Conservation (phyloP, 2,797 vertebrate species). For the Platalea minor region DNA sequence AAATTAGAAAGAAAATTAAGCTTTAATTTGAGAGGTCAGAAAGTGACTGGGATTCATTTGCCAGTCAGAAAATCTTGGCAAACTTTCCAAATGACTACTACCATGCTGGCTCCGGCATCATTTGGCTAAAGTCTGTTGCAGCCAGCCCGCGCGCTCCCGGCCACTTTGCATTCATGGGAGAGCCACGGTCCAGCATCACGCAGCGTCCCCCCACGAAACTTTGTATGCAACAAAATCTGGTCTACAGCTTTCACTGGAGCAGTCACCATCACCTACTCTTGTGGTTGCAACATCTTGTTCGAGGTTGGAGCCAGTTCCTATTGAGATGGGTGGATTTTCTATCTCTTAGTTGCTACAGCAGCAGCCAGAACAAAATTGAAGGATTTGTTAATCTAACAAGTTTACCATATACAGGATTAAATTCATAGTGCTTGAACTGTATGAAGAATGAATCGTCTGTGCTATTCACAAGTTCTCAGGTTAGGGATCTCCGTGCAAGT, state of each 20-base stretch:
- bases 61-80: not conserved
- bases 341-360: not conserved
- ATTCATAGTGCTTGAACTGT: not conserved
- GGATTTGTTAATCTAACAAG: not conserved
- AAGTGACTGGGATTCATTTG: not conserved
- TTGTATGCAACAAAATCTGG: not conserved
- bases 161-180: not conserved
- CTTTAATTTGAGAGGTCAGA: not conserved
- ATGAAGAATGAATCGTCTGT: not conserved
- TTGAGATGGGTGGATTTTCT: not conserved
- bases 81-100: not conserved
- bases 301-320: not conserved
- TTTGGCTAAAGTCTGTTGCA: not conserved
- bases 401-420: not conserved
- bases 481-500: not conserved
- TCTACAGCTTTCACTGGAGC: not conserved
- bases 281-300: not conserved
- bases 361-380: not conserved
- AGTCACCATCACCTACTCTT: not conserved
- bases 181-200: accelerated
- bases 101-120: not conserved
- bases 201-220: too few species aligned
- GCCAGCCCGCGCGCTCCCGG: accelerated
- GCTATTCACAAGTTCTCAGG: not conserved
- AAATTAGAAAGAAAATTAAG: not conserved